Conservation (phyloP, 2,797 vertebrate species). For the Sebastes variabilis region DNA sequence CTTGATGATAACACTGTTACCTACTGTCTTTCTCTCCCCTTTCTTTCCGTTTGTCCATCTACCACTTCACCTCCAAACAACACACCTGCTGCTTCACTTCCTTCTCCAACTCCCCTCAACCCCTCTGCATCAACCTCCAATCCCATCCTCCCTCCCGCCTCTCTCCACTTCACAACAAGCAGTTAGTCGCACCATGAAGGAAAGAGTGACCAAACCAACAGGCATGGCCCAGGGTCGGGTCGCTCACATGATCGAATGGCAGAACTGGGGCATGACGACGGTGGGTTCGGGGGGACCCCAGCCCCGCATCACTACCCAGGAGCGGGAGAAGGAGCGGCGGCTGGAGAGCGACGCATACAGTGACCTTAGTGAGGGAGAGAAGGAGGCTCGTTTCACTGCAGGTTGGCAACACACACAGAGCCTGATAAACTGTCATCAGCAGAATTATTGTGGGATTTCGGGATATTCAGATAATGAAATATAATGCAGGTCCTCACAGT, state of each 20-base stretch:
- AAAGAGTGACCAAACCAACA: conserved; percentile 97
- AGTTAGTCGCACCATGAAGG: conserved; percentile 95
- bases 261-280: conserved; percentile 93
- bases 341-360: conserved; percentile 93
- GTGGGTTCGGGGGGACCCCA: conserved; percentile 87
- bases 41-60: conserved; percentile 17
- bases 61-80: not conserved
- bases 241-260: conserved; percentile 99
- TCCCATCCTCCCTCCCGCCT: conserved; percentile 2
- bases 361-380: conserved; percentile 97
- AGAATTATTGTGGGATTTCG: conserved; percentile 11
- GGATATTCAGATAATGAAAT: conserved; percentile 11
- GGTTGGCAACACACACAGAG: conserved; percentile 75
- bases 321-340: conserved; percentile 84
- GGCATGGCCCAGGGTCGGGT: conserved; percentile 96
- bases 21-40: conserved; percentile 8
- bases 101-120: not conserved
- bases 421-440: conserved; percentile 31
- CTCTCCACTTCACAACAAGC: conserved; percentile 76
- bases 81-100: not conserved
- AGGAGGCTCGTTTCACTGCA: conserved; percentile 96
- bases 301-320: conserved; percentile 86
- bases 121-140: not conserved
- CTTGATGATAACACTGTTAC: conserved; percentile 34
- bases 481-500: not conserved